Base-by-base conservation (phyloP, 2,113 vertebrate genomes). In the Sprattus sprattus region DNA sequence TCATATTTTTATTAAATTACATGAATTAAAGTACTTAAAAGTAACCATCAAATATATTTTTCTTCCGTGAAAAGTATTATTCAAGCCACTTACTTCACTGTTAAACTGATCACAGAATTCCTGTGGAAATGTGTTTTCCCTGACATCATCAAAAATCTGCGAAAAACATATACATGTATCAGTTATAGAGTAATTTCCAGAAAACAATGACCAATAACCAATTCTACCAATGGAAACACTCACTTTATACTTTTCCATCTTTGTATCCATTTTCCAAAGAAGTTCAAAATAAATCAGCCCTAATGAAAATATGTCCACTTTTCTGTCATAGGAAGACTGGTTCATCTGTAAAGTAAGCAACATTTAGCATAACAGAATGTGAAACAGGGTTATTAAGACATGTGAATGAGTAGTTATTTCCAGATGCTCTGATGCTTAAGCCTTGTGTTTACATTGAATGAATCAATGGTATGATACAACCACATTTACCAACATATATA, bases 221-320 rank as follows among this genome's bases (percentile, higher is more conserved):
- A 22, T 57, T 13, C 5, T 39, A 78, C 13, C 10, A 78, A 46
- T 57, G 8, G 49, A 45, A 47, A 47, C 0, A 91, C 93, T 89
- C 82, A 95, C 95, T 32, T 2, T 0, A 11, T 0, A 0, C 88
- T 25, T 94, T 90, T 95, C 94, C 0, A 0, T 39, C 20, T 0
- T 0, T 88, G 85, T 85, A 11, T 85, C 6, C 46, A 93, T 1
- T 32, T 88, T 87, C 0, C 92, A 89, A 89, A 97, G 88, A n/a
- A 97, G 93, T 91, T 97, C 96, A 87, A 95, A 96, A 87, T 95
- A 95, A 88, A 98, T 96, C 90, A 99, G 89, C 75, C 97, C 97
- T 90, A 97, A 67, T 57, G 97, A 92, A 90, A 92, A 99, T 89
- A 99, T 95, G 88, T 99, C 97, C 87, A 98, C 97, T 93, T 96